Percentiles rank a stretch among this genome's conserved stretches.
Conservation (phyloP, 2,888 invertebrate genomes). For the Bimastos eiseni region DNA sequence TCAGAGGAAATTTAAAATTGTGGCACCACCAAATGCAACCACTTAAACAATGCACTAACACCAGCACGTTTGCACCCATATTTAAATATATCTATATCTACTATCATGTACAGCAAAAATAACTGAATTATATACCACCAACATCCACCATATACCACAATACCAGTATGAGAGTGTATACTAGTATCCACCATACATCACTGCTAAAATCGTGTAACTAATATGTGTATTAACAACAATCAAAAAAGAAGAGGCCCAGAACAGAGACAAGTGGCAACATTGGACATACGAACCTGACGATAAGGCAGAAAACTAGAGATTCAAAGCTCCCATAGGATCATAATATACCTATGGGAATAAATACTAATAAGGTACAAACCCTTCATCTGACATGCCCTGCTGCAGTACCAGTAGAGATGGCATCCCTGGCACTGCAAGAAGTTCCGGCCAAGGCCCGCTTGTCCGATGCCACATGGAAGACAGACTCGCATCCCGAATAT, state of each 20-base stretch:
- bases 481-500: background rate
- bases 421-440: background rate
- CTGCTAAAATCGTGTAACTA: background rate
- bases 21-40: background rate
- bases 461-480: background rate
- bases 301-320: too few relatives aligned
- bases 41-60: background rate
- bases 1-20: background rate
- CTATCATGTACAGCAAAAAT: too few relatives aligned
- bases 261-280: too few relatives aligned
- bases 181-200: background rate
- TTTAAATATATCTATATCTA: too few relatives aligned
- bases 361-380: background rate
- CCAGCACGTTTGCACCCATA: background rate
- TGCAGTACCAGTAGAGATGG: slow-evolving; percentile 16
- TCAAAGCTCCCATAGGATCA: too few relatives aligned
- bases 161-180: background rate
- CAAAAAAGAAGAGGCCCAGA: too few relatives aligned
- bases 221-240: too few relatives aligned
- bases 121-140: background rate
- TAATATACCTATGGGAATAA: too few relatives aligned
- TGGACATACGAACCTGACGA: too few relatives aligned
- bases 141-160: background rate
- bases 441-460: background rate
- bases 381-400: background rate